These are phyloP conservation scores for Sardina pilchardus DNA, from an alignment of 2,113 vertebrate genomes.

Conservation along the genomic window DNA sequence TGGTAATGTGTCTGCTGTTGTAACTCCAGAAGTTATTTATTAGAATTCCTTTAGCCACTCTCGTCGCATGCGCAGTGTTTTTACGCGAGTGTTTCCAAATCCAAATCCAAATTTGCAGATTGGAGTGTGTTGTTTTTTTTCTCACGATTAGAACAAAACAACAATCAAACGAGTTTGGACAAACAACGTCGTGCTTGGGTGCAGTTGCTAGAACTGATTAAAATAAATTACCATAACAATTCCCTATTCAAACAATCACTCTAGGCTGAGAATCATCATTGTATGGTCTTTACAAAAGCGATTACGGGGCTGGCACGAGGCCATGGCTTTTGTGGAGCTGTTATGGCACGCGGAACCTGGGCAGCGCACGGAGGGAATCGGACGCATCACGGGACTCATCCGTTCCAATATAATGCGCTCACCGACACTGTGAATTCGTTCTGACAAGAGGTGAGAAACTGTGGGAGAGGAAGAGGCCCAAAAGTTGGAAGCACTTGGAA, in stretches of 20 bases:
- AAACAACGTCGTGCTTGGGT: conserved; percentile 11
- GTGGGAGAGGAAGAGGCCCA: neutral
- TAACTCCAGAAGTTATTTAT: neutral
- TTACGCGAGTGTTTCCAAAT: neutral
- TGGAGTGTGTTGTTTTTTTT: neutral
- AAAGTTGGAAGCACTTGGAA: neutral
- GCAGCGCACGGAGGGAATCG: conserved; percentile 8
- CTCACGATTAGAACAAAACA: neutral
- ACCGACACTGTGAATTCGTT: neutral
- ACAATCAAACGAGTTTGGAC: conserved; percentile 7
- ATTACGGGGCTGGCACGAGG: conserved; percentile 39
- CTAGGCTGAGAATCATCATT: conserved; percentile 24
- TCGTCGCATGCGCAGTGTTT: neutral
- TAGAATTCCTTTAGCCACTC: neutral
- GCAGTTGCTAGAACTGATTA: conserved; percentile 34
- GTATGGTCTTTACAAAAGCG: conserved; percentile 33
- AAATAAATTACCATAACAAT: conserved; percentile 45
- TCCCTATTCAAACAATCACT: conserved; percentile 26
- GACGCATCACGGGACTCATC: conserved; percentile 15
- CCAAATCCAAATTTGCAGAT: neutral
- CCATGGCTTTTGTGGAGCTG: conserved; percentile 30
- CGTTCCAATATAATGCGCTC: neutral
- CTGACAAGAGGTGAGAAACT: neutral
- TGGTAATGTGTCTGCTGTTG: neutral
- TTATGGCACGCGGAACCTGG: conserved; percentile 37